Evolutionary conservation across 2,888 invertebrate species (phyloP).

Genomic region (Bembecia ichneumoniformis): DNA sequence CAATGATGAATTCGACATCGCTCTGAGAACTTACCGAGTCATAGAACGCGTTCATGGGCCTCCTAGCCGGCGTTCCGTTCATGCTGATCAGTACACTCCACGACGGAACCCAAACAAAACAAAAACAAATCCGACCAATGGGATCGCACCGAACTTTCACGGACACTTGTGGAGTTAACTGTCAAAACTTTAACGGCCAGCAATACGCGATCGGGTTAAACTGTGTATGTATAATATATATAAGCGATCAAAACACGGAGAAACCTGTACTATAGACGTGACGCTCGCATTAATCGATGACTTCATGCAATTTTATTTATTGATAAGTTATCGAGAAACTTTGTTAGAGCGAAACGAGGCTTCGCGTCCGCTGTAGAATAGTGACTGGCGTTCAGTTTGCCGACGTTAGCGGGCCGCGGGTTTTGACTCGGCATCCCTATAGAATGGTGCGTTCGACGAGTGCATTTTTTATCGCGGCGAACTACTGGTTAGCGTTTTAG

Average conservation of each 20-base stretch:
- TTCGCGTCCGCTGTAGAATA: conserved; percentile 34
- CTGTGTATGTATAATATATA: background rate
- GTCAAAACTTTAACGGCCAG: conserved; percentile 28
- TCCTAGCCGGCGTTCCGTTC: conserved; percentile 64
- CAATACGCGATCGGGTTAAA: background rate
- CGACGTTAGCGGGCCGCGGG: conserved; percentile 4
- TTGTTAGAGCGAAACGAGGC: conserved; percentile 33
- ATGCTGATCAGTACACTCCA: conserved; percentile 40
- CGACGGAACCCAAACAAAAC: conserved; percentile 16
- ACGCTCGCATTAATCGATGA: conserved; percentile 63
- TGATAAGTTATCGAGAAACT: conserved; percentile 59
- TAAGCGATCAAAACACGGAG: background rate
- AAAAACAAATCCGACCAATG: conserved; percentile 48
- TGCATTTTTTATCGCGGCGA: conserved; percentile 55
- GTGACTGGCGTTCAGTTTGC: conserved; percentile 31
- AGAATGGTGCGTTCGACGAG: conserved; percentile 18
- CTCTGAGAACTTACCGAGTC: conserved; percentile 44
- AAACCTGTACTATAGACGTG: conserved; percentile 3
- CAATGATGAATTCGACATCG: background rate
- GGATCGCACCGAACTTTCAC: conserved; percentile 58
- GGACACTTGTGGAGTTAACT: conserved; percentile 55
- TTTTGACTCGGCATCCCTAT: conserved; percentile 7
- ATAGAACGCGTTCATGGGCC: conserved; percentile 63
- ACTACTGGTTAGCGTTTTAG: conserved; percentile 48
- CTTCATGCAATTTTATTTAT: conserved; percentile 62